phyloP scores from a whole-genome alignment of 2,113 vertebrate genomes.

The Colossoma macropomum region DNA sequence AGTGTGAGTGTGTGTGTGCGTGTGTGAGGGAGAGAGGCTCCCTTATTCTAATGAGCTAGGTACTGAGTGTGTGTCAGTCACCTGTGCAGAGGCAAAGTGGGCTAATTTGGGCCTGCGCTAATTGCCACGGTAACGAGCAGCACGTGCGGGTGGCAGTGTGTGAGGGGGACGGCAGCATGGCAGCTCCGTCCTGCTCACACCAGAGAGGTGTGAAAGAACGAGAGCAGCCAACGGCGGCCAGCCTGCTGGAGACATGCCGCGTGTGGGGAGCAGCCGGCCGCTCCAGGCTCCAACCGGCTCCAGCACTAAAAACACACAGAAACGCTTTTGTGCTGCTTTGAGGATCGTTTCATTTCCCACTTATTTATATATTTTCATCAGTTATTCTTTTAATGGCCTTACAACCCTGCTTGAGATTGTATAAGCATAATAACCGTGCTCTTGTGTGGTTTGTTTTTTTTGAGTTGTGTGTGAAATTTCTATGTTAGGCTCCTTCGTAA shows the following conservation, averaged over 20 bases:
- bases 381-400: slow-evolving; percentile 33
- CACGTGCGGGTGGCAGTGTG: slow-evolving; percentile 75
- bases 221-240: slow-evolving; percentile 77
- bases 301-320: slow-evolving; percentile 29
- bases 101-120: slow-evolving; percentile 82
- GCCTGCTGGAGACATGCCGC: slow-evolving; percentile 78
- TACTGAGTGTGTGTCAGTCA: slow-evolving; percentile 80
- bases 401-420: not conserved
- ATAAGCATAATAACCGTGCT: not conserved
- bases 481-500: no score
- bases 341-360: not conserved
- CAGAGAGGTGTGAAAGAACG: slow-evolving; percentile 80
- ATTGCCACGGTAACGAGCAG: slow-evolving; percentile 84
- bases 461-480: no score
- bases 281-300: slow-evolving; percentile 34
- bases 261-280: slow-evolving; percentile 73
- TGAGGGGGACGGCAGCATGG: slow-evolving; percentile 75
- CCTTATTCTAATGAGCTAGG: slow-evolving; percentile 81
- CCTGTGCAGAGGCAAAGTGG: slow-evolving; percentile 80
- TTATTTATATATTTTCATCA: slow-evolving; percentile 6
- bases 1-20: slow-evolving; percentile 25
- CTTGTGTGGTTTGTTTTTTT: no score
- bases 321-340: slow-evolving; percentile 40
- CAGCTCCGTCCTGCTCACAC: slow-evolving; percentile 73
- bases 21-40: not conserved